phyloP scores from a whole-genome alignment of 2,113 vertebrate genomes.

The Engraulis encrasicolus region DNA sequence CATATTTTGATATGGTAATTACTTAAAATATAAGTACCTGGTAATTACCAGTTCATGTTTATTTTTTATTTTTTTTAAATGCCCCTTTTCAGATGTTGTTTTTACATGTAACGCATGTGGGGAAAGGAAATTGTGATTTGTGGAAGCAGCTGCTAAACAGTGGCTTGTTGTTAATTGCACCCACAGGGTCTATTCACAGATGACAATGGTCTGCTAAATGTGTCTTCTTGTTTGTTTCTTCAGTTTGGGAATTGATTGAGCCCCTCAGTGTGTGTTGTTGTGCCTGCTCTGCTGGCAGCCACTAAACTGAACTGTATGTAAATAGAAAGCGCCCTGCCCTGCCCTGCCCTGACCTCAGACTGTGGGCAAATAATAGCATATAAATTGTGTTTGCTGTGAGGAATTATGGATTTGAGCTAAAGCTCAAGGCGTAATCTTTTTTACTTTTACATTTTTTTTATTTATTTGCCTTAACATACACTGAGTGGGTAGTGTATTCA shows the following conservation, averaged over 20 bases:
- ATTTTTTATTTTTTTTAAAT: too few relatives aligned
- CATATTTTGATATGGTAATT: background rate
- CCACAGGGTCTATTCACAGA: background rate
- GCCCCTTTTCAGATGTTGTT: too few relatives aligned
- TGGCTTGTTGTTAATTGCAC: background rate
- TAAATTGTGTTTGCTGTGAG: constrained; percentile 13
- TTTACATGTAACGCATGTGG: too few relatives aligned
- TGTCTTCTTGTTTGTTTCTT: background rate
- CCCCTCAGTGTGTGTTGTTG: background rate
- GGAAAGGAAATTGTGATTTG: background rate
- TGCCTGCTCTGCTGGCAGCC: background rate
- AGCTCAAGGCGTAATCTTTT: constrained; percentile 1
- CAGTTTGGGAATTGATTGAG: background rate
- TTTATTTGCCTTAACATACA: constrained; percentile 18
- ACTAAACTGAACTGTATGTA: background rate
- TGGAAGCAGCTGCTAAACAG: background rate
- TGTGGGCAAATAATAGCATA: constrained; percentile 10
- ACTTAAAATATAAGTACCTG: too few relatives aligned
- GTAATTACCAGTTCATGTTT: too few relatives aligned
- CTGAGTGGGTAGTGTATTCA: background rate
- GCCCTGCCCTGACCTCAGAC: background rate
- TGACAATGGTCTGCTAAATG: background rate
- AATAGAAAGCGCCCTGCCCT: background rate
- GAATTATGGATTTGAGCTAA: constrained; percentile 2
- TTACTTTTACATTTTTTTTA: too few relatives aligned